Base-by-base conservation (phyloP, 2,888 invertebrate genomes). In the Stenoptilia bipunctidactyla region DNA sequence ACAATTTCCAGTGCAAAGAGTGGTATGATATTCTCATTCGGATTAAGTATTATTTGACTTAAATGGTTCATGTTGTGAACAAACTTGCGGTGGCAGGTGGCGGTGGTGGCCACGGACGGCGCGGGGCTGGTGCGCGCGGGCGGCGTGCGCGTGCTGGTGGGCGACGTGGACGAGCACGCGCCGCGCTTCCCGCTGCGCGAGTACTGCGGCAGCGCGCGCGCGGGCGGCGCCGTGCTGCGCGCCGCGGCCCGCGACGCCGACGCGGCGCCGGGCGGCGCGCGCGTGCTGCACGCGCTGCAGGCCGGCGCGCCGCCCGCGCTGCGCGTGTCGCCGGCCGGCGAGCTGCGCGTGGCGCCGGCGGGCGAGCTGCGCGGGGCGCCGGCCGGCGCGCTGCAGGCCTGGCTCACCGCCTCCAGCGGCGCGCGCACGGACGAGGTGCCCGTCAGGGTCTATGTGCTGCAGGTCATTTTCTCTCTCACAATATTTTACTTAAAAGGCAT, bases 391-490 rank as follows among this genome's bases (percentile, higher is more conserved):
- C 90, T 94, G 67, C 94, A 94, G 76, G 92, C 97, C 67, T 96
- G 96, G 77, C 91, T 97, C 39, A 88, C 94, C 44, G 97, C 95
- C 12, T 97, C 97, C 80, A 87, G 87, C 56, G 96, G 96, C 42
- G 88, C 92, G 34, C 89, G 91, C 48, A 91, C 93, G 66, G 88
- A 89, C 30, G 93, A 94, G 63, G 92, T 94, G 40, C 92, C 96
- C 4, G 89, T 97, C 15, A 88, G 89, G 44, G 88, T 97, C 52
- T 87, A 89, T 61, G 88, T 97, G 50, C 91, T 92, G 85, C 88
- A 88, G 37, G 73, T 89, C 1, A 86, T n/a, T n/a, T n/a, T n/a
- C n/a, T n/a, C n/a, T n/a, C n/a, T n/a, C n/a, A n/a, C n/a, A n/a
- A n/a, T n/a, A n/a, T n/a, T n/a, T n/a, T n/a, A n/a, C n/a, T n/a